Conservation (phyloP, 2,797 vertebrate genomes). For the Apogon talboti region DNA sequence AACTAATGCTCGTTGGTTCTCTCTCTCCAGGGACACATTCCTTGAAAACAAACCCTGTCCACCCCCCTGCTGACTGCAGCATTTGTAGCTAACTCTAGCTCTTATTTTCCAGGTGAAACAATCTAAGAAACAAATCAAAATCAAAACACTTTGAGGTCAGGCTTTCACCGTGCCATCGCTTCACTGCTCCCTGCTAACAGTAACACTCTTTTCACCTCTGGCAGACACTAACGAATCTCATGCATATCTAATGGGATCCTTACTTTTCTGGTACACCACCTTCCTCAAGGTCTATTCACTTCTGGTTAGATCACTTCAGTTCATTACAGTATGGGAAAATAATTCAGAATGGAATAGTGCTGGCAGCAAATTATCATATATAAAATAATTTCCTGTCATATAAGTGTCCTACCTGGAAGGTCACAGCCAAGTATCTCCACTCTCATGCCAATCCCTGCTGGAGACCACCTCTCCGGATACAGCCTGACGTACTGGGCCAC, state of each 20-base stretch:
- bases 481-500: constrained; percentile 90
- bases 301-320: constrained; percentile 26
- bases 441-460: constrained; percentile 95
- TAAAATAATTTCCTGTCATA: constrained; percentile 19
- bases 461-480: constrained; percentile 96
- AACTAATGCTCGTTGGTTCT: constrained; percentile 28
- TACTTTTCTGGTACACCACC: constrained; percentile 25
- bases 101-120: constrained; percentile 37
- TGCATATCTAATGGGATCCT: constrained; percentile 62
- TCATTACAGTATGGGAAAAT: constrained; percentile 23
- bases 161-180: neutral
- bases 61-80: constrained; percentile 39
- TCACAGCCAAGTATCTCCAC: constrained; percentile 96
- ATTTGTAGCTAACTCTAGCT: constrained; percentile 20
- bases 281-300: constrained; percentile 48
- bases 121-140: constrained; percentile 9
- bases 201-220: constrained; percentile 40
- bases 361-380: constrained; percentile 34
- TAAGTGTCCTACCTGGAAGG: constrained; percentile 89
- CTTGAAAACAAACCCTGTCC: constrained; percentile 50
- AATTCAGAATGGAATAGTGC: constrained; percentile 28
- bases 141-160: neutral
- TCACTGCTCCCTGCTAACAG: neutral
- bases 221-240: constrained; percentile 57
- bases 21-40: constrained; percentile 59